These are phyloP conservation scores for Urophycis tenuis DNA, from an alignment of 2,797 vertebrate species.

Conservation along the genomic window DNA sequence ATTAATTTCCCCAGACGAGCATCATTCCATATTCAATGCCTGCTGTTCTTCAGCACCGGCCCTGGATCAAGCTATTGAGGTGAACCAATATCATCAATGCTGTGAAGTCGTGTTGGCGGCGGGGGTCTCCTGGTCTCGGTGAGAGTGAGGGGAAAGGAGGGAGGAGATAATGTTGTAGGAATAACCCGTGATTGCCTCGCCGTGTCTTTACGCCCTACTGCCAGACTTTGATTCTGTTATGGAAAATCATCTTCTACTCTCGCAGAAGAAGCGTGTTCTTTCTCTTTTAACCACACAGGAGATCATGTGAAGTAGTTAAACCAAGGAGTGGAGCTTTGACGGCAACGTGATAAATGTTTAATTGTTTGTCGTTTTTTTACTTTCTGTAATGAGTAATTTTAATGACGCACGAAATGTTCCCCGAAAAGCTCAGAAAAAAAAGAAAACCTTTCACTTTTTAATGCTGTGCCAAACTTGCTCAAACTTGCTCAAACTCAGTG, in stretches of 20 bases:
- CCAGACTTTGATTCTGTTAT: background rate
- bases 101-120: constrained; percentile 20
- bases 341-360: constrained; percentile 30
- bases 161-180: background rate
- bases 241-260: background rate
- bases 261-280: background rate
- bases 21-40: constrained; percentile 70
- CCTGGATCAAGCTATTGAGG: constrained; percentile 43
- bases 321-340: constrained; percentile 23
- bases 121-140: background rate
- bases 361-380: constrained; percentile 28
- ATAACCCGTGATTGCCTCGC: background rate
- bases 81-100: constrained; percentile 49
- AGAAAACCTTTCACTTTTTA: constrained; percentile 9
- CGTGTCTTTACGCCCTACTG: background rate
- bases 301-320: background rate
- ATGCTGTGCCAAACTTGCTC: background rate
- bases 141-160: background rate
- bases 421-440: constrained; percentile 22
- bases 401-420: constrained; percentile 32
- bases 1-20: constrained; percentile 67
- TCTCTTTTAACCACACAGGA: background rate
- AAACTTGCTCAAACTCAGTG: background rate
- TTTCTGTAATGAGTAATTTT: constrained; percentile 22
- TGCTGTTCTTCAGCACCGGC: constrained; percentile 47